Evolutionary conservation across 2,888 invertebrate species (phyloP).

Genomic region (Lampropteryx suffumata): DNA sequence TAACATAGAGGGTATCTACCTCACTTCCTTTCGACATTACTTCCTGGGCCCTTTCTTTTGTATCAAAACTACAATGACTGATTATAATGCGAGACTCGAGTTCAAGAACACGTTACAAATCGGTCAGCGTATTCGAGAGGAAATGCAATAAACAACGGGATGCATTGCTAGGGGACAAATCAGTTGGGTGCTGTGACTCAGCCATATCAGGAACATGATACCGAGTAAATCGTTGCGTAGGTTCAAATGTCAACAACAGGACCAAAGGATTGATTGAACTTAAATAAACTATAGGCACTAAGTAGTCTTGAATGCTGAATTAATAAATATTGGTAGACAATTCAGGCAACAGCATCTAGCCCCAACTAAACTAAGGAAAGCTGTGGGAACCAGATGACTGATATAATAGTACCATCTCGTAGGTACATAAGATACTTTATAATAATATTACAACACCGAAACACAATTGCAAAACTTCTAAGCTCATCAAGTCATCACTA

Average conservation of each 20-base stretch:
- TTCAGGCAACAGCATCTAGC: too few species aligned
- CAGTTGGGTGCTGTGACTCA: slow-evolving; percentile 38
- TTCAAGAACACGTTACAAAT: slow-evolving; percentile 32
- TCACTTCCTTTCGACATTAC: neutral
- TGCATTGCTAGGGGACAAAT: slow-evolving; percentile 47
- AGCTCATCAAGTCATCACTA: too few species aligned
- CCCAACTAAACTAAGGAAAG: too few species aligned
- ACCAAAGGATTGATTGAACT: slow-evolving; percentile 4
- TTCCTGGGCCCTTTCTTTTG: neutral
- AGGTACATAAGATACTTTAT: too few species aligned
- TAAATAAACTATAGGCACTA: too few species aligned
- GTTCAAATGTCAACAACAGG: slow-evolving; percentile 15
- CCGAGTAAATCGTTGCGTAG: slow-evolving; percentile 5
- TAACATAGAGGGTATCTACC: neutral
- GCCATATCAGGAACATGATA: slow-evolving; percentile 21
- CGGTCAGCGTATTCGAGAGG: slow-evolving; percentile 39
- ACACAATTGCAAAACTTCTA: too few species aligned
- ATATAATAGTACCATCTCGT: too few species aligned
- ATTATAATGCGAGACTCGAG: slow-evolving; percentile 26
- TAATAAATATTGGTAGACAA: too few species aligned
- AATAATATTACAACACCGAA: too few species aligned
- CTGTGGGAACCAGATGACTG: too few species aligned
- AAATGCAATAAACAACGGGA: slow-evolving; percentile 32
- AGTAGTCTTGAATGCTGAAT: too few species aligned
- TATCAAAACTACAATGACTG: slow-evolving; percentile 9